Base-by-base conservation (phyloP, 2,888 invertebrate species). In the Dolomedes plantarius region DNA sequence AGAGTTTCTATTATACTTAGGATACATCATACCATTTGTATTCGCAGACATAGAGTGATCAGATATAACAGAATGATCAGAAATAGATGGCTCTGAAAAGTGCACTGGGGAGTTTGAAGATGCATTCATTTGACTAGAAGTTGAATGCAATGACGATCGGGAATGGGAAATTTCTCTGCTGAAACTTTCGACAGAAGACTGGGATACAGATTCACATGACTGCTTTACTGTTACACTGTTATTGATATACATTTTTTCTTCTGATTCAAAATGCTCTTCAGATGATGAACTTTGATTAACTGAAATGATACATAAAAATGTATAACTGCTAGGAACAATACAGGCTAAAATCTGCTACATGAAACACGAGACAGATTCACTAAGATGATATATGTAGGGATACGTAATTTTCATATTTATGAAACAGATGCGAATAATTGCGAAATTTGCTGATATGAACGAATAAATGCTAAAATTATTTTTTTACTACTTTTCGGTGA, bases 51-150 rank as follows among this genome's bases (percentile, higher is more conserved):
- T 32, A 32, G 83, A 85, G 16, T 85, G 77, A 28, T 85, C 83
- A 7, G 83, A 77, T n/a, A 39, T 39, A 32, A 83, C 46, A 46
- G 83, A 85, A 36, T 85, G 77, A 32, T 85, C 83, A 9, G 83
- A 77, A 11, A 56, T 39, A 3, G 77, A 85, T 11, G 77, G 41
- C 36, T 85, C 83, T n/a, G 83, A 69, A 50, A 36, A 85, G 32
- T 74, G 73, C 16, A 65, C 67, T 56, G 72, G 83, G 28, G 77
- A 77, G 73, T 56, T 73, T 16, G 73, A 65, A 46, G 73, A 73
- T 11, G 56, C 50, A 73, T 85, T 85, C 69, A 76, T 72, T 50
- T 85, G 83, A 85, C 83, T 85, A 85, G 83, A 85, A 29, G 7
- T 72, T 65, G 83, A 85, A 68, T 73, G 71, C 28, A 85, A 39